A percentile compares a stretch with the other conserved stretches of the same genome.
Evolutionary conservation across 2,113 vertebrate species (phyloP).

Genomic region (Corydoras maculifer): DNA sequence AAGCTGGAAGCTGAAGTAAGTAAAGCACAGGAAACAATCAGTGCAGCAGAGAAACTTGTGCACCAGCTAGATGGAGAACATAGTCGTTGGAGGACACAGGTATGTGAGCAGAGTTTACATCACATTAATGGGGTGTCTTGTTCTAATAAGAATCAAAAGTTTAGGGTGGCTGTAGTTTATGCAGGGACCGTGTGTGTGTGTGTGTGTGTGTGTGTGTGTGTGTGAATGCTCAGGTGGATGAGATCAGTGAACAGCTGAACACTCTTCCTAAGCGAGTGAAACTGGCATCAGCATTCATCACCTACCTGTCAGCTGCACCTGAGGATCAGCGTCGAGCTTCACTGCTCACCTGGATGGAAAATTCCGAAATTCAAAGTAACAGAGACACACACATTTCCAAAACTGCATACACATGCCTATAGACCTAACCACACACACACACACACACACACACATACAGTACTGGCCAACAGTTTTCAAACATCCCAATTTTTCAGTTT

Average conservation of each 20-base stretch:
- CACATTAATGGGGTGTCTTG: conserved; percentile 1
- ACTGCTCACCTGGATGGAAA: conserved; percentile 83
- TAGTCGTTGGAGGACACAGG: conserved; percentile 90
- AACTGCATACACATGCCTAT: no score
- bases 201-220: conserved; percentile 3
- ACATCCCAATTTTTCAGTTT: no score
- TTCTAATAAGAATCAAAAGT: no score
- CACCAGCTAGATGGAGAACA: conserved; percentile 89
- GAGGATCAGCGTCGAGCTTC: conserved; percentile 80
- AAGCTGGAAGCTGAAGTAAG: conserved; percentile 89
- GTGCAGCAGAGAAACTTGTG: conserved; percentile 82
- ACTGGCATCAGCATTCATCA: conserved; percentile 91
- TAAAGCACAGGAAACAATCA: conserved; percentile 87
- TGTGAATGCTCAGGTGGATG: conserved; percentile 72
- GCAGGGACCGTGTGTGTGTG: no score
- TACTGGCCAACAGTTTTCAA: no score
- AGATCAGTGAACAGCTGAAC: conserved; percentile 84
- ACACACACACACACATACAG: no score
- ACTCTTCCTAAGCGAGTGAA: conserved; percentile 83
- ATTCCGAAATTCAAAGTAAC: conserved; percentile 81
- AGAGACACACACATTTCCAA: conserved; percentile 1
- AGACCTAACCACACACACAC: no score
- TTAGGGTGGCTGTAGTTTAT: no score
- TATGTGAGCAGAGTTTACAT: conserved; percentile 43
- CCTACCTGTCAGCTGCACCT: conserved; percentile 86